Conservation (phyloP, 2,113 vertebrate species). For the Centrocercus urophasianus region DNA sequence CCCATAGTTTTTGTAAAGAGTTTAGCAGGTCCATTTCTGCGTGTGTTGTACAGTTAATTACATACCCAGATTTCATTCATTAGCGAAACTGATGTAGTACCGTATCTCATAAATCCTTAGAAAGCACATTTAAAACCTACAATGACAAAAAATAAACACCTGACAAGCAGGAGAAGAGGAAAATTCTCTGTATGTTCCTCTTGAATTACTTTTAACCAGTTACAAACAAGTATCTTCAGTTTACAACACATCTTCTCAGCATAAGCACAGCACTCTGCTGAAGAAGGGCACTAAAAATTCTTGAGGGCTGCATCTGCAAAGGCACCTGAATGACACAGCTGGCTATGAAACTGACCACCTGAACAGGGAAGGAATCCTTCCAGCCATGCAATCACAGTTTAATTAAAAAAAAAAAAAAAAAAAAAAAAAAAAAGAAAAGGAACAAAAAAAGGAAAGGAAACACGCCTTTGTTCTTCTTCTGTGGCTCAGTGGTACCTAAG, state of each 20-base stretch:
- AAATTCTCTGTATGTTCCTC: neutral
- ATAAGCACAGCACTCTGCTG: neutral
- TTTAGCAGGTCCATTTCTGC: neutral
- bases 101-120: neutral
- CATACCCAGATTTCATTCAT: neutral
- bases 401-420: too few species aligned
- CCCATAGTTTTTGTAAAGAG: neutral
- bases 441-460: neutral
- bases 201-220: neutral
- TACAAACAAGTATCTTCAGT: neutral
- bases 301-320: neutral
- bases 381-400: neutral
- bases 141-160: neutral
- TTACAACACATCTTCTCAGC: neutral
- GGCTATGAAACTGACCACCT: neutral
- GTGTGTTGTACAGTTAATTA: neutral
- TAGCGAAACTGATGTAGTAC: neutral
- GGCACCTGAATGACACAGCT: neutral
- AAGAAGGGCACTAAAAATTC: neutral
- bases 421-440: accelerated
- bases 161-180: neutral
- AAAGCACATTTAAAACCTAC: neutral
- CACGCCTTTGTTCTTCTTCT: neutral
- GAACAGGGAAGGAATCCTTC: neutral
- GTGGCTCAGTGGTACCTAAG: neutral